Percentiles rank a stretch among this genome's conserved stretches.
phyloP scores from a whole-genome alignment of 2,888 invertebrate genomes.

The Brachyopa scutellaris region DNA sequence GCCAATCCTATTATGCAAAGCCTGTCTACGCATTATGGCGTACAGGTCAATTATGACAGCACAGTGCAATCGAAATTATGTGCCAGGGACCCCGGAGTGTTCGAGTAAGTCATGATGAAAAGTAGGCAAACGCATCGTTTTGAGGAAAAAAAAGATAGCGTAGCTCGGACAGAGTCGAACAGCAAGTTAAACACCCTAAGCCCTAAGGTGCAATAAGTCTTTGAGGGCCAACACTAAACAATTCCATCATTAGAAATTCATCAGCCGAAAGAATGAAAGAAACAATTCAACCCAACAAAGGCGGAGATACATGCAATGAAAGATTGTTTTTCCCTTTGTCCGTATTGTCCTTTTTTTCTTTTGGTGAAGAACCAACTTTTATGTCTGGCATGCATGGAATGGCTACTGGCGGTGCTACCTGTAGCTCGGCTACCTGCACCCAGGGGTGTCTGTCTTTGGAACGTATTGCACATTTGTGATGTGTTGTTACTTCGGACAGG shows the following conservation, averaged over 20 bases:
- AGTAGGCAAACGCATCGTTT: background rate
- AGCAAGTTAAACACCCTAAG: background rate
- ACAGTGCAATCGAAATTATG: background rate
- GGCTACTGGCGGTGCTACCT: slow-evolving; percentile 38
- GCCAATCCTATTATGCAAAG: too few relatives aligned
- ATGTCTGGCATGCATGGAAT: slow-evolving; percentile 15
- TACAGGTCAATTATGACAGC: slow-evolving; percentile 22
- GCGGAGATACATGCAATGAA: background rate
- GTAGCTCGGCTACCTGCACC: slow-evolving; percentile 20
- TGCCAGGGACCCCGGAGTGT: background rate
- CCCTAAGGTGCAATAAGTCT: slow-evolving; percentile 48
- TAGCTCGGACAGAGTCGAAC: background rate
- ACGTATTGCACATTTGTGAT: background rate
- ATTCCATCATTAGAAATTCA: slow-evolving; percentile 46
- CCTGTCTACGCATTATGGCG: too few relatives aligned
- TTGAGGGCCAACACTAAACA: slow-evolving; percentile 42
- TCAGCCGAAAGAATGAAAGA: slow-evolving; percentile 7
- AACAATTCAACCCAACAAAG: background rate
- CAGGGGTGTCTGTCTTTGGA: background rate
- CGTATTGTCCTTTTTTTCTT: slow-evolving; percentile 21
- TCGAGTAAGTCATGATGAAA: background rate
- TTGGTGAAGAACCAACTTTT: slow-evolving; percentile 11
- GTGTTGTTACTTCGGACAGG: slow-evolving; percentile 5
- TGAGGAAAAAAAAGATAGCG: background rate
- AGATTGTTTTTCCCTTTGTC: slow-evolving; percentile 20